These are phyloP conservation scores for Portunus trituberculatus DNA, from an alignment of 1,140 invertebrate species.

Conservation along the genomic window DNA sequence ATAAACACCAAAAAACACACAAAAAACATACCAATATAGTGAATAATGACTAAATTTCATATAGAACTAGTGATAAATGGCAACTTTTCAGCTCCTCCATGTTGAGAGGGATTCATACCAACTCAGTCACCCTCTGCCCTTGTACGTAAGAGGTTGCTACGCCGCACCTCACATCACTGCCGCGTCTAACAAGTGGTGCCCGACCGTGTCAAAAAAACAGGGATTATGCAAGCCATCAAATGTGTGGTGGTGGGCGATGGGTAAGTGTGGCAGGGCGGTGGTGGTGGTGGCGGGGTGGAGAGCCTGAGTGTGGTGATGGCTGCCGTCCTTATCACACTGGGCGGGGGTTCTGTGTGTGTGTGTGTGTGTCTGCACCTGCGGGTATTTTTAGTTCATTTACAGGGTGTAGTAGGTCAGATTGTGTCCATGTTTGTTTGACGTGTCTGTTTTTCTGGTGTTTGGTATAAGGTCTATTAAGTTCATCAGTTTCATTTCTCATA, in stretches of 20 bases:
- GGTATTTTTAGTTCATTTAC: too few species aligned
- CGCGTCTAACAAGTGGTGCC: slow-evolving; percentile 64
- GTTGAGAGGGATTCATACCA: too few species aligned
- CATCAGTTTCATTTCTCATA: too few species aligned
- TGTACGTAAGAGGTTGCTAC: slow-evolving; percentile 1
- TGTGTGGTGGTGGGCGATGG: slow-evolving; percentile 97
- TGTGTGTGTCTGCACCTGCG: not conserved
- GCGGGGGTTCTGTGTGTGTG: not conserved
- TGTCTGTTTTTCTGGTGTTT: not conserved
- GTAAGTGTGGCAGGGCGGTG: slow-evolving; percentile 83
- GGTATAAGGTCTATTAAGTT: too few species aligned
- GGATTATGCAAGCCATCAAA: slow-evolving; percentile 94
- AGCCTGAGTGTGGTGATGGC: not conserved
- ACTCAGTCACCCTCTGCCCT: slow-evolving; percentile 27
- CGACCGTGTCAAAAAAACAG: not conserved
- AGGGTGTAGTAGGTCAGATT: too few species aligned
- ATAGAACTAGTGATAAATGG: too few species aligned
- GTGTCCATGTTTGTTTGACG: not conserved
- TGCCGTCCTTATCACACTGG: not conserved
- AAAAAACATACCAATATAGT: too few species aligned
- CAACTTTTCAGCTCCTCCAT: too few species aligned
- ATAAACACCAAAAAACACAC: too few species aligned
- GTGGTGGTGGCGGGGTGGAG: not conserved
- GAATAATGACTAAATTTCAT: too few species aligned
- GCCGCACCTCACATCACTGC: not conserved